Evolutionary conservation across 1,140 invertebrate genomes (phyloP).

Genomic region (Sitobion miscanthi): DNA sequence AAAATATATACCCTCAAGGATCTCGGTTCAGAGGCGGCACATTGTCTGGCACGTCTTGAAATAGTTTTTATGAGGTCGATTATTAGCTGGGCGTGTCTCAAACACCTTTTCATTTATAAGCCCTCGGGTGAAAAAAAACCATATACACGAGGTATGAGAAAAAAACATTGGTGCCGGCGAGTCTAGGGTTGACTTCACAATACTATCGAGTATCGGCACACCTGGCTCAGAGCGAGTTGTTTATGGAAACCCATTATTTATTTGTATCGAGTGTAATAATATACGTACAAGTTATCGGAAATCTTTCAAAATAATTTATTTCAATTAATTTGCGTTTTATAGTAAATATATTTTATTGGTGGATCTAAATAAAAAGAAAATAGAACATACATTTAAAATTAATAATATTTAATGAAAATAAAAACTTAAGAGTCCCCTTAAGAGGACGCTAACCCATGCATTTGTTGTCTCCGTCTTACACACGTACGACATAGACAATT

Average conservation of each 20-base stretch:
- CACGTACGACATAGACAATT: too few relatives aligned
- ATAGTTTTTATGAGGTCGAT: slow-evolving; percentile 55
- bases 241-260: slow-evolving; percentile 45
- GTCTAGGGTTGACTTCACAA: slow-evolving; percentile 56
- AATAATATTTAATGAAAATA: not conserved
- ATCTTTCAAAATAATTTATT: slow-evolving; percentile 25
- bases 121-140: slow-evolving; percentile 37
- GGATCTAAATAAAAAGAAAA: not conserved
- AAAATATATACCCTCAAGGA: not conserved
- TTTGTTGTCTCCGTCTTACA: too few relatives aligned
- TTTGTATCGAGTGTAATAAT: slow-evolving; percentile 2
- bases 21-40: slow-evolving; percentile 23
- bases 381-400: not conserved
- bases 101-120: slow-evolving; percentile 42
- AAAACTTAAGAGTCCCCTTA: not conserved
- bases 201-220: slow-evolving; percentile 17
- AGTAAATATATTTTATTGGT: not conserved
- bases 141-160: not conserved
- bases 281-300: not conserved
- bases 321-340: not conserved
- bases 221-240: slow-evolving; percentile 34
- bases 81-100: slow-evolving; percentile 50
- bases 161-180: slow-evolving; percentile 49
- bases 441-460: too few relatives aligned
- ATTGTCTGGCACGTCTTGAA: slow-evolving; percentile 50